Evolutionary conservation across 2,888 invertebrate species (phyloP).

Genomic region (Tyria jacobaeae): DNA sequence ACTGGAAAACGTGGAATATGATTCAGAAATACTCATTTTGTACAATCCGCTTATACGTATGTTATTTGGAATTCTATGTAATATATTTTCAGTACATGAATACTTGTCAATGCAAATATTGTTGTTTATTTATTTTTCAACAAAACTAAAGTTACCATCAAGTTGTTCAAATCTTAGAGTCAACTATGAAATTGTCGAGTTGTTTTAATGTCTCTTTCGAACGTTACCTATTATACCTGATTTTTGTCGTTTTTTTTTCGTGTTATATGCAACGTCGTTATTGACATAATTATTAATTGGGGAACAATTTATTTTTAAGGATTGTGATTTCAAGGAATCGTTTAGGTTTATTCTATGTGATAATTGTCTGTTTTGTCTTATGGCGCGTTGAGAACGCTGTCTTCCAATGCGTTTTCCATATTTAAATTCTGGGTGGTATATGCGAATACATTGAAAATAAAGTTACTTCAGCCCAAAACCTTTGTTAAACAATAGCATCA

Average conservation of each 20-base stretch:
- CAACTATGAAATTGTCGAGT: slow-evolving; percentile 71
- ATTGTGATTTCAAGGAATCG: slow-evolving; percentile 83
- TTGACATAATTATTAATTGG: slow-evolving; percentile 77
- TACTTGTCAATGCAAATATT: slow-evolving; percentile 64
- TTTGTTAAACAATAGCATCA: slow-evolving; percentile 7
- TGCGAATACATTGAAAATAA: slow-evolving; percentile 26
- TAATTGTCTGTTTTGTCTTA: slow-evolving; percentile 73
- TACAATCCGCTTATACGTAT: slow-evolving; percentile 52
- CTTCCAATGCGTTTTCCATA: slow-evolving; percentile 81
- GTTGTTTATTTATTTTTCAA: slow-evolving; percentile 62
- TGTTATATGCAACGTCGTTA: slow-evolving; percentile 71
- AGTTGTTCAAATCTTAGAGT: slow-evolving; percentile 80
- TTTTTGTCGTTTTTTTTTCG: slow-evolving; percentile 72
- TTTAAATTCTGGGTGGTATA: slow-evolving; percentile 41
- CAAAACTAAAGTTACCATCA: slow-evolving; percentile 83
- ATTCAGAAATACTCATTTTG: slow-evolving; percentile 69
- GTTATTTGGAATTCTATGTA: slow-evolving; percentile 42
- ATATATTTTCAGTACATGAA: slow-evolving; percentile 35
- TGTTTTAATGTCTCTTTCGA: slow-evolving; percentile 80
- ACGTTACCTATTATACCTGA: slow-evolving; percentile 85
- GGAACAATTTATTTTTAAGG: slow-evolving; percentile 84
- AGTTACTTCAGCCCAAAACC: slow-evolving; percentile 17
- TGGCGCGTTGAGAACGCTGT: slow-evolving; percentile 74
- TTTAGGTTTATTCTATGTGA: slow-evolving; percentile 81
- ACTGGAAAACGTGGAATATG: slow-evolving; percentile 36